A percentile compares a stretch with the other conserved stretches of the same genome.
These are phyloP conservation scores for Melanargia galathea DNA, from an alignment of 2,888 invertebrate genomes.

Conservation along the genomic window DNA sequence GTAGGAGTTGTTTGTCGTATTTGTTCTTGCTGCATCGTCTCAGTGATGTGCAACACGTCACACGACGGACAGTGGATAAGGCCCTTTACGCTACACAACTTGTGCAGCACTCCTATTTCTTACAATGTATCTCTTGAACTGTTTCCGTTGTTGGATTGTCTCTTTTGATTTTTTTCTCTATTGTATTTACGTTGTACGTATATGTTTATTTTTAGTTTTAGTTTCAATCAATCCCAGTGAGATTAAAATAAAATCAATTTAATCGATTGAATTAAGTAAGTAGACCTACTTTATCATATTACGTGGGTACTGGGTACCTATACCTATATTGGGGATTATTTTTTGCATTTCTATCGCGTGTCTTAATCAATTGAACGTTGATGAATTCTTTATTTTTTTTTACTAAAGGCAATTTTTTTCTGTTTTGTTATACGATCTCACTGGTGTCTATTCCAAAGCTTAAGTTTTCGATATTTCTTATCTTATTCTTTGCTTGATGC, in stretches of 20 bases:
- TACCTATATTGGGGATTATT: not conserved
- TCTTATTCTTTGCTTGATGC: conserved; percentile 77
- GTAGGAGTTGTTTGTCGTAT: too few relatives aligned
- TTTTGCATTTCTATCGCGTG: conserved; percentile 16
- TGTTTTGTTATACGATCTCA: conserved; percentile 54
- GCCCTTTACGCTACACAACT: not conserved
- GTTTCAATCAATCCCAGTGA: conserved; percentile 61
- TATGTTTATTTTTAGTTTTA: conserved; percentile 46
- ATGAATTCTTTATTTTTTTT: not conserved
- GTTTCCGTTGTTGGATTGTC: conserved; percentile 57
- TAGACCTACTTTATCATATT: not conserved
- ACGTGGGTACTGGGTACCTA: not conserved
- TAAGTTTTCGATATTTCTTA: conserved; percentile 62
- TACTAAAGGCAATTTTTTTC: not conserved
- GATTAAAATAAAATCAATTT: conserved; percentile 42
- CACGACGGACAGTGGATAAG: not conserved
- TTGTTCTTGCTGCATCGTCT: too few relatives aligned
- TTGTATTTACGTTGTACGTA: conserved; percentile 55
- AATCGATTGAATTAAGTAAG: not conserved
- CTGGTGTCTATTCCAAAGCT: conserved; percentile 78
- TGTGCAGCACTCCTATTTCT: conserved; percentile 62
- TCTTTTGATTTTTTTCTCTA: conserved; percentile 49
- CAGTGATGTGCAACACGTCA: not conserved
- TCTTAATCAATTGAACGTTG: not conserved
- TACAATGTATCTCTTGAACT: conserved; percentile 62